Evolutionary conservation across 2,113 vertebrate species (phyloP).

Genomic region (Lepus americanus): DNA sequence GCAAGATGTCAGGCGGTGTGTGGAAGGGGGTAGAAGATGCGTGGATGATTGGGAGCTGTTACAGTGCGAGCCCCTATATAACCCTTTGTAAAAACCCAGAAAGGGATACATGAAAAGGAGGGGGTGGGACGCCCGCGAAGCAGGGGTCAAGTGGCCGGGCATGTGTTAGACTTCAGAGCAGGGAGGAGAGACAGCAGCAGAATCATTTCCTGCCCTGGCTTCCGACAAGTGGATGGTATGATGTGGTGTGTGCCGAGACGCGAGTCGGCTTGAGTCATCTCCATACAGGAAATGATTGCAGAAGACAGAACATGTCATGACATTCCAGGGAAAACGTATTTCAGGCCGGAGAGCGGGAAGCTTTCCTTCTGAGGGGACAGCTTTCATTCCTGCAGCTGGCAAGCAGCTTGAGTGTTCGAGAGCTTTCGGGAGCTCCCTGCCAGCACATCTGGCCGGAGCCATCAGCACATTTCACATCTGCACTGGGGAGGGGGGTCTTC

Average conservation of each 20-base stretch:
- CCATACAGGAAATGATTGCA: constrained; percentile 43
- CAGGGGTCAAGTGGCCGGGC: neutral
- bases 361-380: constrained; percentile 35
- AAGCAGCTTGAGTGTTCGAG: neutral
- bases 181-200: neutral
- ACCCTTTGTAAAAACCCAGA: constrained; percentile 45
- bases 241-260: rapidly evolving
- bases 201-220: neutral
- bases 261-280: neutral
- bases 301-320: neutral
- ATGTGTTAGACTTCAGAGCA: neutral
- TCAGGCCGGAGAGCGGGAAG: neutral
- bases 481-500: neutral
- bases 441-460: neutral
- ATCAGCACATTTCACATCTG: rapidly evolving
- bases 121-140: neutral
- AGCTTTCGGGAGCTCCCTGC: neutral
- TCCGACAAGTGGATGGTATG: neutral
- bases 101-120: constrained; percentile 19
- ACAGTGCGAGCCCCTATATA: neutral
- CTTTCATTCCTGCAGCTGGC: constrained; percentile 20
- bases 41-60: constrained; percentile 32
- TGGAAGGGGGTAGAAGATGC: constrained; percentile 16
- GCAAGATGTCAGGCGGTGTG: constrained; percentile 24
- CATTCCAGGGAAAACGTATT: constrained; percentile 49